Percentiles rank a stretch among this genome's conserved stretches.
These are phyloP conservation scores for cattle (Bos taurus) DNA, from an alignment of 2,113 vertebrate species.

Conservation along the genomic window DNA sequence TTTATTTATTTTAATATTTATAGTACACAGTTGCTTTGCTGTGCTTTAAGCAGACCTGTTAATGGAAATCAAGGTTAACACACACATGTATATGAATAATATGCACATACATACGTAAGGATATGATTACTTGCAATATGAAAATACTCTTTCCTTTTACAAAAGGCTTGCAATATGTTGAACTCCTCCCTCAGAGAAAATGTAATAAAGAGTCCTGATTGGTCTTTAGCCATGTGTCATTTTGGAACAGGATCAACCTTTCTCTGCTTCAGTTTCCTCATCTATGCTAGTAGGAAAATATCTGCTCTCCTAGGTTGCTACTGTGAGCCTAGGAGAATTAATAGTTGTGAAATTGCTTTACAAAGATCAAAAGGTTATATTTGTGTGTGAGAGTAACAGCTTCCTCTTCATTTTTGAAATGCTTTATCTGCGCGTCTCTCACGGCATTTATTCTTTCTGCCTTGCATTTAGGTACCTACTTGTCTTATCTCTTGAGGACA, in stretches of 20 bases:
- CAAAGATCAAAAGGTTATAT: not conserved
- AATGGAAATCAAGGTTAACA: slow-evolving; percentile 33
- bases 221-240: not conserved
- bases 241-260: slow-evolving; percentile 16
- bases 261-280: slow-evolving; percentile 23
- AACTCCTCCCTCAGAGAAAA: slow-evolving; percentile 5
- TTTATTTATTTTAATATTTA: slow-evolving; percentile 50
- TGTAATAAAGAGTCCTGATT: not conserved
- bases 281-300: not conserved
- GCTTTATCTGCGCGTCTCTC: slow-evolving; percentile 36
- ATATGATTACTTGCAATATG: slow-evolving; percentile 13
- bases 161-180: slow-evolving; percentile 30
- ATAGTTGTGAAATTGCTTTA: slow-evolving; percentile 7
- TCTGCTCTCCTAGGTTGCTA: not conserved
- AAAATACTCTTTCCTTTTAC: slow-evolving; percentile 25
- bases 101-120: not conserved
- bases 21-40: slow-evolving; percentile 33
- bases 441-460: not conserved
- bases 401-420: not conserved
- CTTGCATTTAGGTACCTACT: not conserved
- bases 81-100: not conserved
- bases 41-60: slow-evolving; percentile 42
- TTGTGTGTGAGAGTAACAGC: slow-evolving; percentile 12
- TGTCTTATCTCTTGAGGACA: slow-evolving; percentile 30
- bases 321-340: slow-evolving; percentile 15